A percentile compares a stretch with the other conserved stretches of the same genome.
Conservation (phyloP, 2,113 vertebrate species). For the Papio anubis region DNA sequence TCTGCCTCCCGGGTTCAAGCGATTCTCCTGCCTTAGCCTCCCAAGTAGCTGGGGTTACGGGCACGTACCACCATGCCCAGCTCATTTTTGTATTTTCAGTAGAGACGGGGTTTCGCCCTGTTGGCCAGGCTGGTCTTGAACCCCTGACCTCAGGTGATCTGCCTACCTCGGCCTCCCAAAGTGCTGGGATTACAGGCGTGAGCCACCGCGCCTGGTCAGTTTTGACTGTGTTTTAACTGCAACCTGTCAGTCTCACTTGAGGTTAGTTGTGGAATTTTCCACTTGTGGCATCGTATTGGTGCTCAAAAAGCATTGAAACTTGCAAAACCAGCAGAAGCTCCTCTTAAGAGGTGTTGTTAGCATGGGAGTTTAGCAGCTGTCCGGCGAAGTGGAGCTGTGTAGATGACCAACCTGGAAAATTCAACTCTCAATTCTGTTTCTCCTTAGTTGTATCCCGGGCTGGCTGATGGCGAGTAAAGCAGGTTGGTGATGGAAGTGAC, state of each 20-base stretch:
- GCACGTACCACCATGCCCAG: no score
- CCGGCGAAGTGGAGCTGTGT: not conserved
- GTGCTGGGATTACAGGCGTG: no score
- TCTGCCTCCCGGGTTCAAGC: no score
- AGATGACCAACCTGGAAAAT: not conserved
- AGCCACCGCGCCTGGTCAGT: no score
- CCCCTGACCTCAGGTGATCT: no score
- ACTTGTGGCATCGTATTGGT: not conserved
- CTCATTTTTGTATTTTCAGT: no score
- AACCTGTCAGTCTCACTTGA: not conserved
- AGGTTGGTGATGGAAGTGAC: not conserved
- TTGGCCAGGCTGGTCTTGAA: no score
- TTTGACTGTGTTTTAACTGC: no score
- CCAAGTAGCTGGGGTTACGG: no score
- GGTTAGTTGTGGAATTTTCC: not conserved
- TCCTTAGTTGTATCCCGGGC: not conserved
- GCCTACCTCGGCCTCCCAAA: no score
- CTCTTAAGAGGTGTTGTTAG: not conserved
- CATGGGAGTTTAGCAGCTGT: not conserved
- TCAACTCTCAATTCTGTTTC: not conserved
- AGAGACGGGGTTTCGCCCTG: no score
- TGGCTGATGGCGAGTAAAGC: not conserved
- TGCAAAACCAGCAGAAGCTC: not conserved
- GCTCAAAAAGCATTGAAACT: not conserved
- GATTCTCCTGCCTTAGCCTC: no score